Percentiles rank a stretch among this genome's conserved stretches.
Conservation (phyloP, 2,888 invertebrate species). For the Amphipyra tragopoginis region DNA sequence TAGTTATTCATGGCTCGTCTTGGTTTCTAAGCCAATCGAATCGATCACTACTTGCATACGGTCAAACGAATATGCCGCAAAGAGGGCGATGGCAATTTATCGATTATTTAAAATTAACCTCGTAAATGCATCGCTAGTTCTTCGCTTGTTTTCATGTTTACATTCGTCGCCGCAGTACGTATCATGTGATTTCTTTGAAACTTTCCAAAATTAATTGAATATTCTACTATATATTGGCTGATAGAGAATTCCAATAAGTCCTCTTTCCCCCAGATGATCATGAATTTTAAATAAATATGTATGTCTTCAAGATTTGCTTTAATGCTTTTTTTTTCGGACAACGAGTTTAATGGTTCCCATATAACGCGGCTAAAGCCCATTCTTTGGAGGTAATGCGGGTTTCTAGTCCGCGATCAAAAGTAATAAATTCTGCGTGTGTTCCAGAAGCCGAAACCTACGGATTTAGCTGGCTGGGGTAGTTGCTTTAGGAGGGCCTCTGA, state of each 20-base stretch:
- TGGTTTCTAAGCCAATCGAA: slow-evolving; percentile 53
- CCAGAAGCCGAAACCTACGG: slow-evolving; percentile 60
- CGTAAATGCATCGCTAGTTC: slow-evolving; percentile 59
- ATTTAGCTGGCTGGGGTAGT: slow-evolving; percentile 60
- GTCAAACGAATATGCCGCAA: slow-evolving; percentile 56
- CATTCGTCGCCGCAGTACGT: slow-evolving; percentile 9
- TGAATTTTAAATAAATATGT: too few relatives aligned
- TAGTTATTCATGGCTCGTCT: slow-evolving; percentile 50
- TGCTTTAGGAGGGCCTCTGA: slow-evolving; percentile 56
- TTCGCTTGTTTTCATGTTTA: slow-evolving; percentile 30
- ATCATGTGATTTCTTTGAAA: slow-evolving; percentile 25
- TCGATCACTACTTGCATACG: slow-evolving; percentile 56
- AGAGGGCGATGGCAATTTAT: slow-evolving; percentile 65
- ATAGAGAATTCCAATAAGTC: too few relatives aligned
- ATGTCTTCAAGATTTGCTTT: slow-evolving; percentile 41
- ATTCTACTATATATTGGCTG: slow-evolving; percentile 30
- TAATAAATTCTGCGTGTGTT: slow-evolving; percentile 67
- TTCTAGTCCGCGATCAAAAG: slow-evolving; percentile 58
- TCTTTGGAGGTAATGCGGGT: slow-evolving; percentile 61
- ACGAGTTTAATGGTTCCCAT: slow-evolving; percentile 66
- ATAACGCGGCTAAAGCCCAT: slow-evolving; percentile 61
- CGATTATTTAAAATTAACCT: slow-evolving; percentile 70
- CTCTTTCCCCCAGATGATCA: too few relatives aligned
- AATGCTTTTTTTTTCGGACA: slow-evolving; percentile 54
- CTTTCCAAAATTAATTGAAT: slow-evolving; percentile 27